Evolutionary conservation across 2,888 invertebrate genomes (phyloP).

Genomic region (Ectropis crepuscularia): DNA sequence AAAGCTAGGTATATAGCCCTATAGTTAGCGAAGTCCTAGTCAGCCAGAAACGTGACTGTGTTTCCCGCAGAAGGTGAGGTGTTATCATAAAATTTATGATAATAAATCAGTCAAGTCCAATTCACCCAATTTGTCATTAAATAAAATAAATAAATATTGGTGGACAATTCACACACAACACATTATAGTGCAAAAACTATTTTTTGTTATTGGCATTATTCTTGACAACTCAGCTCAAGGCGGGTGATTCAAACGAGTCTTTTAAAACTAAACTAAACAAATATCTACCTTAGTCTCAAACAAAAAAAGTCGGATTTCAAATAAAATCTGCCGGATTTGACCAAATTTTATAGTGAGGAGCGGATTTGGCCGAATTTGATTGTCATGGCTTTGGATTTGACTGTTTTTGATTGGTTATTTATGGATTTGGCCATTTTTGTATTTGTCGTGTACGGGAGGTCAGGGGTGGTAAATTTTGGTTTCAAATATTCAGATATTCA

Average conservation of each 20-base stretch:
- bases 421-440: constrained; percentile 33
- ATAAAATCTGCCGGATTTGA: constrained; percentile 30
- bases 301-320: constrained; percentile 29
- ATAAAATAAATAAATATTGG: too few species aligned
- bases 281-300: constrained; percentile 33
- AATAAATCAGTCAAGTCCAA: too few species aligned
- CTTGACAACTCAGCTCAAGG: constrained; percentile 30
- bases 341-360: constrained; percentile 29
- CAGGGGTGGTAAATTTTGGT: constrained; percentile 33
- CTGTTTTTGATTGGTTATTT: constrained; percentile 32
- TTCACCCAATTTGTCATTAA: too few species aligned
- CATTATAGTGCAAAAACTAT: constrained; percentile 32
- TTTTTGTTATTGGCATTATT: constrained; percentile 32
- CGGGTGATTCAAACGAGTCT: constrained; percentile 33
- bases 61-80: too few species aligned
- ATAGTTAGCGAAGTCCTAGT: too few species aligned
- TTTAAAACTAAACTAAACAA: constrained; percentile 33
- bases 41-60: too few species aligned
- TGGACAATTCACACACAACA: too few species aligned
- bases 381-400: constrained; percentile 30
- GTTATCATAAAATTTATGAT: too few species aligned
- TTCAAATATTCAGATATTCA: constrained; percentile 32
- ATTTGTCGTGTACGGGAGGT: constrained; percentile 28
- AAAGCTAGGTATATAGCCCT: too few species aligned
- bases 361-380: constrained; percentile 29